These are phyloP conservation scores for Cynopterus brachyotis DNA, from an alignment of 2,113 vertebrate genomes.

Conservation along the genomic window DNA sequence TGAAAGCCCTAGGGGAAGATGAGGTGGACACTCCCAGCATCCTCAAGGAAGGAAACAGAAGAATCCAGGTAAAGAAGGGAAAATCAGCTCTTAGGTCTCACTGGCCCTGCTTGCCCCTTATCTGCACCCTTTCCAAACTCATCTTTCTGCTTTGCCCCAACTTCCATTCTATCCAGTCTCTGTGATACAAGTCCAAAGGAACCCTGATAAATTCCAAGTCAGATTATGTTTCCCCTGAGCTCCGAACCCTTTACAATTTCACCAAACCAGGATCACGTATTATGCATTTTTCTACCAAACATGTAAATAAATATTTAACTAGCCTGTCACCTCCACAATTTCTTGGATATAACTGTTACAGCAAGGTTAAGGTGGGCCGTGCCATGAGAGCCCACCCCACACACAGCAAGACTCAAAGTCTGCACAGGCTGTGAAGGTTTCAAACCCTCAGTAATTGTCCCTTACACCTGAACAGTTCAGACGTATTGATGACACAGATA, in stretches of 20 bases:
- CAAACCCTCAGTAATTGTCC: not conserved
- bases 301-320: not conserved
- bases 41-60: not conserved
- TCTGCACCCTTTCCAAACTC: not conserved
- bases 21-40: not conserved
- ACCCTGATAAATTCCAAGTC: not conserved
- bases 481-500: not conserved
- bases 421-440: not conserved
- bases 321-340: not conserved
- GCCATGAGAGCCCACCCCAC: not conserved
- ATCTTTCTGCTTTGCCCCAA: not conserved
- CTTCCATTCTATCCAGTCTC: not conserved
- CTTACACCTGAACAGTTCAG: not conserved
- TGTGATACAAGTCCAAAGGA: fast-evolving
- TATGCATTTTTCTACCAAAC: not conserved
- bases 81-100: not conserved
- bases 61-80: not conserved
- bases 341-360: not conserved
- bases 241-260: not conserved
- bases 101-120: not conserved
- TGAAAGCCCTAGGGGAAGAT: not conserved
- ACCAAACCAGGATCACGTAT: not conserved
- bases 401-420: not conserved
- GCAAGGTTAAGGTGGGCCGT: not conserved
- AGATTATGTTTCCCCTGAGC: not conserved